phyloP scores from a whole-genome alignment of 2,797 vertebrate genomes.

The Hoplostethus mediterraneus region DNA sequence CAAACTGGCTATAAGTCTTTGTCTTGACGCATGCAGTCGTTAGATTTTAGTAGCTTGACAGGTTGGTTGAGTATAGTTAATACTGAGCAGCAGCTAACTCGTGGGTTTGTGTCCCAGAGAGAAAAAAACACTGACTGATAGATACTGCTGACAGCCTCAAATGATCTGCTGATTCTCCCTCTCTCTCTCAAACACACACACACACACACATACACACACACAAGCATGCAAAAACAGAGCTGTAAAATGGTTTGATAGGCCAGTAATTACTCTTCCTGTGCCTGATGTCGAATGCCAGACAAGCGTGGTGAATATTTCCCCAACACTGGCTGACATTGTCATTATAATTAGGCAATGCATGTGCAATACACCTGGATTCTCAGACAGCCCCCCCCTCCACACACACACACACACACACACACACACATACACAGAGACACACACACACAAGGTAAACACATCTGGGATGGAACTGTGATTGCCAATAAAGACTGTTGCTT shows the following conservation, averaged over 20 bases:
- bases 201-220: slow-evolving; percentile 23
- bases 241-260: slow-evolving; percentile 67
- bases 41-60: slow-evolving; percentile 1
- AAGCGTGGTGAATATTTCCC: slow-evolving; percentile 73
- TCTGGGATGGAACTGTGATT: slow-evolving; percentile 55
- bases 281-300: slow-evolving; percentile 59
- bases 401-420: background rate
- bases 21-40: background rate
- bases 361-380: slow-evolving; percentile 66
- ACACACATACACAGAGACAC: slow-evolving; percentile 5
- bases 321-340: slow-evolving; percentile 73
- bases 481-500: slow-evolving; percentile 71
- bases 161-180: background rate
- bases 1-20: slow-evolving; percentile 32
- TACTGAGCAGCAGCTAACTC: slow-evolving; percentile 45
- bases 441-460: slow-evolving; percentile 58
- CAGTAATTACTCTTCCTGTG: slow-evolving; percentile 71
- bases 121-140: slow-evolving; percentile 15
- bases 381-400: slow-evolving; percentile 14
- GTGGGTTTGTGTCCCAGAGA: background rate
- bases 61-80: slow-evolving; percentile 10
- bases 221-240: slow-evolving; percentile 33
- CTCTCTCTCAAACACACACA: background rate
- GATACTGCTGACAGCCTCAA: slow-evolving; percentile 12
- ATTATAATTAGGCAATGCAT: slow-evolving; percentile 71